phyloP scores from a whole-genome alignment of 2,888 invertebrate genomes.

The Tipula vernalis region DNA sequence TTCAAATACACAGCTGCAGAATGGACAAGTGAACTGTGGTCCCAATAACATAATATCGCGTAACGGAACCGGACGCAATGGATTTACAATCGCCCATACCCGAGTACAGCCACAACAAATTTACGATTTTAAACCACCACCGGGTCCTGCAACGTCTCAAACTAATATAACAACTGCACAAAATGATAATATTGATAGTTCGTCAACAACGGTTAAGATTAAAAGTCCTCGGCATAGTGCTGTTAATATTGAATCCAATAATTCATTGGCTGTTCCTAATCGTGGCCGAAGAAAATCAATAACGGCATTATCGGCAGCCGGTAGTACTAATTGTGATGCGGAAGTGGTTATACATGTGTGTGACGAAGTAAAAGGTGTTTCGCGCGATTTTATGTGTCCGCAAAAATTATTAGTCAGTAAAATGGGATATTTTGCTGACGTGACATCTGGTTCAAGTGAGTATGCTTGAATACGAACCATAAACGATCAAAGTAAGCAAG shows the following conservation, averaged over 20 bases:
- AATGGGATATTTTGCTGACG: constrained; percentile 92
- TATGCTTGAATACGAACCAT: constrained; percentile 12
- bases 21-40: background rate
- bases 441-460: constrained; percentile 47
- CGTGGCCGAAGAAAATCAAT: background rate
- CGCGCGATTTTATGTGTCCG: constrained; percentile 80
- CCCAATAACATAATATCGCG: background rate
- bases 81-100: background rate
- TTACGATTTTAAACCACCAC: background rate
- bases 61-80: background rate
- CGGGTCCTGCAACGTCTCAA: background rate
- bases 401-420: constrained; percentile 75
- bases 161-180: background rate
- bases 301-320: background rate
- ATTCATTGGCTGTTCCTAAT: background rate
- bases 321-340: constrained; percentile 36
- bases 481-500: background rate
- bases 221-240: background rate
- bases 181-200: background rate
- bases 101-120: constrained; percentile 5
- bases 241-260: background rate
- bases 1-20: background rate
- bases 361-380: constrained; percentile 82
- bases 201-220: background rate
- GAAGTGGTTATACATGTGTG: constrained; percentile 92